A percentile compares a stretch with the other conserved stretches of the same genome.
These are phyloP conservation scores for Parambassis ranga DNA, from an alignment of 2,797 vertebrate genomes.

Conservation along the genomic window DNA sequence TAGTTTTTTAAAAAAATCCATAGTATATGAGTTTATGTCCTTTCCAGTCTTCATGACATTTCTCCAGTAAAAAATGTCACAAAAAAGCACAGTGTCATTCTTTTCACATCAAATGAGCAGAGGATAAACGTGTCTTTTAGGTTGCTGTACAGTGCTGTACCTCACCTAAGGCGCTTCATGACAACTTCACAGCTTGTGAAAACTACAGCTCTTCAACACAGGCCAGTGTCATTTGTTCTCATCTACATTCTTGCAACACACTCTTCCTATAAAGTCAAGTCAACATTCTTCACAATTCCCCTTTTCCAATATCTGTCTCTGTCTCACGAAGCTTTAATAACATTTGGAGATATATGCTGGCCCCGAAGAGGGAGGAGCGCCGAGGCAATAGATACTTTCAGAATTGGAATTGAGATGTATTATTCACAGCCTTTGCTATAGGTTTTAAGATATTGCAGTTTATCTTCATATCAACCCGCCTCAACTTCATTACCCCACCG, in stretches of 20 bases:
- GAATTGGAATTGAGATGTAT: conserved; percentile 59
- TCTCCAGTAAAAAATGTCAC: too few relatives aligned
- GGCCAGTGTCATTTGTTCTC: conserved; percentile 18
- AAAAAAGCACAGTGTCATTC: too few relatives aligned
- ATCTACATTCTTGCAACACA: conserved; percentile 41
- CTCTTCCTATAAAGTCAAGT: conserved; percentile 25
- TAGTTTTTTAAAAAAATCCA: too few relatives aligned
- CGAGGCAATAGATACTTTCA: conserved; percentile 47
- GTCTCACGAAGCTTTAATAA: conserved; percentile 56
- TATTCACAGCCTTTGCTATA: conserved; percentile 56
- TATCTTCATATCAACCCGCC: conserved; percentile 59
- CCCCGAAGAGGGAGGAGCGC: conserved; percentile 40
- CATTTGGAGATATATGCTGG: conserved; percentile 46
- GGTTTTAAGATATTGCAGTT: conserved; percentile 66
- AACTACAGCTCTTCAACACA: not conserved
- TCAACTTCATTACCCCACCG: conserved; percentile 47
- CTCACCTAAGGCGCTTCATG: not conserved
- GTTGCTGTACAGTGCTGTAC: not conserved
- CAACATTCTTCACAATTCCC: conserved; percentile 44
- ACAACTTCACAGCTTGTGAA: not conserved
- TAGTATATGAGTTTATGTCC: too few relatives aligned
- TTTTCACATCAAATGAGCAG: too few relatives aligned
- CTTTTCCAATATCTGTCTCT: conserved; percentile 53
- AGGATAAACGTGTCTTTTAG: too few relatives aligned
- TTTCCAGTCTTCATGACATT: too few relatives aligned